Evolutionary conservation across 2,888 invertebrate genomes (phyloP).

Genomic region (Eledona agricola): DNA sequence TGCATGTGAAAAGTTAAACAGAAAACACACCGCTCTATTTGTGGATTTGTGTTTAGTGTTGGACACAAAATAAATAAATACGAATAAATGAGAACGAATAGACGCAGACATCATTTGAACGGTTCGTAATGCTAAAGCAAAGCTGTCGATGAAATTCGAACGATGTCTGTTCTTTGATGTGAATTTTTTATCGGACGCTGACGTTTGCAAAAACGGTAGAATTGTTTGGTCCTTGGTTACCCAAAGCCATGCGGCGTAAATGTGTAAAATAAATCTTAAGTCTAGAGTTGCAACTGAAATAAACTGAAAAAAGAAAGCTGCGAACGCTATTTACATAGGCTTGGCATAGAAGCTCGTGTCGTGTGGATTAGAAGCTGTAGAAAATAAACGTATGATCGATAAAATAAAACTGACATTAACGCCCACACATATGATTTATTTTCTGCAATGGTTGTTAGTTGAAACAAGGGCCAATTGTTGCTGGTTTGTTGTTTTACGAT

Average conservation of each 20-base stretch:
- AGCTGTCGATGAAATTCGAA: too few relatives aligned
- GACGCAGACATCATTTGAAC: too few relatives aligned
- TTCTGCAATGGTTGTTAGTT: slow-evolving; percentile 36
- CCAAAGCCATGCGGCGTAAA: slow-evolving; percentile 34
- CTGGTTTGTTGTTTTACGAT: slow-evolving; percentile 16
- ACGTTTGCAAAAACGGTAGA: slow-evolving; percentile 17
- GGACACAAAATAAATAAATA: slow-evolving; percentile 14
- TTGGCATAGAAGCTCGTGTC: slow-evolving; percentile 30
- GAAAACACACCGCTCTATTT: slow-evolving; percentile 27
- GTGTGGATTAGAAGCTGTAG: slow-evolving; percentile 22
- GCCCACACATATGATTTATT: slow-evolving; percentile 41
- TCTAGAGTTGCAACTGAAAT: slow-evolving; percentile 15
- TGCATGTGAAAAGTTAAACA: slow-evolving; percentile 32
- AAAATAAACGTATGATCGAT: slow-evolving; percentile 11
- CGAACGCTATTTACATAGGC: slow-evolving; percentile 32
- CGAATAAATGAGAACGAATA: slow-evolving; percentile 1
- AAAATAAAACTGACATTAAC: slow-evolving; percentile 28
- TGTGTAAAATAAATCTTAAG: slow-evolving; percentile 6
- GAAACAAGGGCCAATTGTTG: slow-evolving; percentile 21
- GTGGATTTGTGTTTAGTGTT: slow-evolving; percentile 1
- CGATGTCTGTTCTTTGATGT: too few relatives aligned
- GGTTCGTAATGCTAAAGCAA: too few relatives aligned
- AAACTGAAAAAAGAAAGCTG: slow-evolving; percentile 22
- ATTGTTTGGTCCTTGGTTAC: slow-evolving; percentile 18
- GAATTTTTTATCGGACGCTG: too few relatives aligned